A percentile compares a stretch with the other conserved stretches of the same genome.
Conservation (phyloP, 2,113 vertebrate genomes). For the Cardinalis cardinalis region DNA sequence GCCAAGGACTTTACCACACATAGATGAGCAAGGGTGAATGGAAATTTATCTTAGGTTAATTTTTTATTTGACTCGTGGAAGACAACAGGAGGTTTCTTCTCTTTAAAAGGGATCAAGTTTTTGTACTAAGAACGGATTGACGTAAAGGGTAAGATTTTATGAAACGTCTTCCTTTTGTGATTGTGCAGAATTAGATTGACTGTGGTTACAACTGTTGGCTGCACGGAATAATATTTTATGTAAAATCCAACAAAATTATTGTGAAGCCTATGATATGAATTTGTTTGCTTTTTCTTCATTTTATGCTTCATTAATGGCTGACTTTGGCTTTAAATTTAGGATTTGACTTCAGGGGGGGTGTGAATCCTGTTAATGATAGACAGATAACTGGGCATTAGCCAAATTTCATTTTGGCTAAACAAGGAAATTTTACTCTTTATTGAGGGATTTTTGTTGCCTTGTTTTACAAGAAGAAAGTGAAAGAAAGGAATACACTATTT, state of each 20-base stretch:
- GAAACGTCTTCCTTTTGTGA: background rate
- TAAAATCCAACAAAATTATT: background rate
- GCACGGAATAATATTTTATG: background rate
- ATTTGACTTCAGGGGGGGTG: background rate
- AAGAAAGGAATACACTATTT: background rate
- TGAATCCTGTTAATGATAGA: background rate
- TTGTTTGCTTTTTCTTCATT: background rate
- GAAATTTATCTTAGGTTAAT: background rate
- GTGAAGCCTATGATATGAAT: background rate
- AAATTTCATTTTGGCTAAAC: background rate
- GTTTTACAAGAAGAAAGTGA: background rate
- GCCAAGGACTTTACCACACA: background rate
- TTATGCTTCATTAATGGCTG: background rate
- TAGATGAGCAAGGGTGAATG: background rate
- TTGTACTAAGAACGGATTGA: background rate
- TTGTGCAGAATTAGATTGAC: background rate
- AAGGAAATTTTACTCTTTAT: background rate
- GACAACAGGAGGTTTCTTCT: background rate
- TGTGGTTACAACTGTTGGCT: background rate
- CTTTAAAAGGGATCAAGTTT: background rate
- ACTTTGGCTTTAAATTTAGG: background rate
- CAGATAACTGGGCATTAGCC: background rate
- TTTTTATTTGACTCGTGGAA: background rate
- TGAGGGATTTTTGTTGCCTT: background rate
- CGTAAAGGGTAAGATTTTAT: background rate